phyloP scores from a whole-genome alignment of 2,888 invertebrate genomes.

The Phyllotreta striolata region DNA sequence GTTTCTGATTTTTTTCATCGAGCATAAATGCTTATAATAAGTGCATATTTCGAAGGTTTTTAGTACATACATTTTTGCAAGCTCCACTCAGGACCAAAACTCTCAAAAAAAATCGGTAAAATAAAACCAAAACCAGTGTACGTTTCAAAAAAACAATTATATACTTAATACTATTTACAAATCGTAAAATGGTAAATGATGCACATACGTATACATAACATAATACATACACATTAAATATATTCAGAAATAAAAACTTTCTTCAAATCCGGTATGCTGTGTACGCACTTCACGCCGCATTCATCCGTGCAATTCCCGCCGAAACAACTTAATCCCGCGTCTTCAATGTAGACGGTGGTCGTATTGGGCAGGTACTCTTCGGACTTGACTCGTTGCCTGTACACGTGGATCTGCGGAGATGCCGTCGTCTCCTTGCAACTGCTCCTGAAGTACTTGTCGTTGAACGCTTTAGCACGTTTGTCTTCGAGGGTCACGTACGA shows the following conservation, averaged over 20 bases:
- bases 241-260: constrained; percentile 64
- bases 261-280: constrained; percentile 66
- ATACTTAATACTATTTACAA: too few species aligned
- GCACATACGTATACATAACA: too few species aligned
- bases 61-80: too few species aligned
- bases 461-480: constrained; percentile 40
- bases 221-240: constrained; percentile 43
- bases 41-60: too few species aligned
- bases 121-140: too few species aligned
- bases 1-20: too few species aligned
- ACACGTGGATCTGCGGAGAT: constrained; percentile 40
- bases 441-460: constrained; percentile 43
- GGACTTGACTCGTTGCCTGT: constrained; percentile 51
- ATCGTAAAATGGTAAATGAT: too few species aligned
- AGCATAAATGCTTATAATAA: too few species aligned
- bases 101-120: too few species aligned
- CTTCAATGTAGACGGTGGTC: constrained; percentile 48
- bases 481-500: constrained; percentile 56
- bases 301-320: constrained; percentile 24
- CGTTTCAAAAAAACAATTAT: too few species aligned
- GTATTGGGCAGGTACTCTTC: constrained; percentile 52
- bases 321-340: constrained; percentile 40
- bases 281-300: constrained; percentile 52
- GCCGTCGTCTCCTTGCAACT: constrained; percentile 45
- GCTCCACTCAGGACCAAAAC: too few species aligned